Base-by-base conservation (phyloP, 1,140 invertebrate genomes). In the Gryllus bimaculatus region DNA sequence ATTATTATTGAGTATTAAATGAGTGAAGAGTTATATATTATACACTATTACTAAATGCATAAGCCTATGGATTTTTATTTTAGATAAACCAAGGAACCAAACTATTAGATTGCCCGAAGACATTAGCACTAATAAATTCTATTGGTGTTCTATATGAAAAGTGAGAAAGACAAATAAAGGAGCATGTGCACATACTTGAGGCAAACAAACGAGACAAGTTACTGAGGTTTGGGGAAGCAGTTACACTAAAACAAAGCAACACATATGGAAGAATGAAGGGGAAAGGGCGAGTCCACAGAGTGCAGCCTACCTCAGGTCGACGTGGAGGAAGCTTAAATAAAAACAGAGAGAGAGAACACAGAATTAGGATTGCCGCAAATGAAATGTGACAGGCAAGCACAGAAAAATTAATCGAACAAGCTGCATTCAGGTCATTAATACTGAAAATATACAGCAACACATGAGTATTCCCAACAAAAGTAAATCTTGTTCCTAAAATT, bases 291-390 rank as follows among this genome's bases (percentile, higher is more conserved):
- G 18, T 66, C 54, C 54, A 13, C 18, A 7, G 73, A 47, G 39
- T 48, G 73, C 47, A 48, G 78, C 78, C 87, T 92, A 94, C 93
- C 93, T 95, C 93, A 83, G 93, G 93, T 89, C 92, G 93, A 88
- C 93, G 90, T 85, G 92, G 91, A 84, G 92, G 92, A 88, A 92
- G 89, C 92, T 93, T 88, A 83, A 83, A 83, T 82, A 82, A 82
- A 81, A 83, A 82, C 84, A 82, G 83, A 85, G 85, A 83, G 83
- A 83, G 80, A 81, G 80, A 83, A 83, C 79, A 81, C 81, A 79
- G 80, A 49, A 82, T 83, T 81, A 81, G 80, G 80, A 82, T 81
- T 75, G 77, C 82, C 79, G 76, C 83, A 82, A 83, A 81, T 79
- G 78, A 80, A 81, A 82, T 81, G 74, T 78, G 81, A 82, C 80